Evolutionary conservation across 2,113 vertebrate genomes (phyloP).

Genomic region (Megatriorchis doriae): DNA sequence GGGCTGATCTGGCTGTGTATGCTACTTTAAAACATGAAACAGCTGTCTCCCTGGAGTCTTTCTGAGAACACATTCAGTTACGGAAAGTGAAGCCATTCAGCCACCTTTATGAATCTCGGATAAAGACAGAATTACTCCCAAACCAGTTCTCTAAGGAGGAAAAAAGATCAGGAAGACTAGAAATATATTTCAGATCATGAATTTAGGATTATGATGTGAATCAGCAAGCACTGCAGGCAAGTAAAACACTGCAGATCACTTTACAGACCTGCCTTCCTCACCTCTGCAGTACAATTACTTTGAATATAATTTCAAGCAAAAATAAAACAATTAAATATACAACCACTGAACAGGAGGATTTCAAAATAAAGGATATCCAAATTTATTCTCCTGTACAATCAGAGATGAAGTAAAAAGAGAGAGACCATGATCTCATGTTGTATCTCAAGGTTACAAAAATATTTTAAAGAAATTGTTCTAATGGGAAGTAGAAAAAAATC

Average conservation of each 20-base stretch:
- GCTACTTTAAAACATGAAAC: not conserved
- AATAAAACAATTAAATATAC: not conserved
- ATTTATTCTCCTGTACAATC: not conserved
- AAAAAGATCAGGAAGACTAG: not conserved
- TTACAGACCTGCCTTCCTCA: not conserved
- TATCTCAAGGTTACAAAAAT: not conserved
- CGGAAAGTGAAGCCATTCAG: not conserved
- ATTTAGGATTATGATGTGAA: not conserved
- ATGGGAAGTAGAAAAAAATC: not conserved
- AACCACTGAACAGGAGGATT: not conserved
- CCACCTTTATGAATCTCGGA: not conserved
- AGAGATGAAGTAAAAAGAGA: not conserved
- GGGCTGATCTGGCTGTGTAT: not conserved
- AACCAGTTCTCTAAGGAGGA: not conserved
- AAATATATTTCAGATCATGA: not conserved
- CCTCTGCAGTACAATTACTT: not conserved
- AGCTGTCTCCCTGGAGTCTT: not conserved
- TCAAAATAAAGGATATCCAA: not conserved
- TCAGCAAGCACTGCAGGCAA: not conserved
- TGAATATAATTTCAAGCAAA: not conserved
- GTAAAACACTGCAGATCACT: not conserved
- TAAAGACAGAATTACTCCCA: not conserved
- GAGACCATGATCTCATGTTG: not conserved
- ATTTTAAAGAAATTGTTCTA: not conserved
- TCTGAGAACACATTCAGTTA: accelerated